Evolutionary conservation across 2,888 invertebrate genomes (phyloP), one percentile per base, ranked within the genome.

Genomic region (Deilephila elpenor): DNA sequence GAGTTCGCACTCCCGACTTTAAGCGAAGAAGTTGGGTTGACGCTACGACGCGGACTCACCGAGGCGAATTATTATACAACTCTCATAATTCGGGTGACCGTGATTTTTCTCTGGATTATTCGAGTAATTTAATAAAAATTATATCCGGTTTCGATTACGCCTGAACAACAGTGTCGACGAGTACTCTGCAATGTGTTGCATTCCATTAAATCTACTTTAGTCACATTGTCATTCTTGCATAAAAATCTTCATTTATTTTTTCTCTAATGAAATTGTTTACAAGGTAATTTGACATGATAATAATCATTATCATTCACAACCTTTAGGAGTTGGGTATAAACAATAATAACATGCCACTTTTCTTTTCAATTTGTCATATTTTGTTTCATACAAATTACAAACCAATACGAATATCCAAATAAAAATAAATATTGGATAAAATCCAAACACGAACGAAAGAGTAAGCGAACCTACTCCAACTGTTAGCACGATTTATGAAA

Each of bases 401-500:
- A 44, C 44, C 14, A 14, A 44, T 3, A 44, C 44, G 44, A 44
- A 44, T 44, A 3, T 44, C 44, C 44, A 11, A 8, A 37, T 14
- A 8, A 20, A 62, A 32, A 25, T 19, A 59, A 19, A 44, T n/a
- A 44, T 59, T 20, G 25, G 17, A 11, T 25, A 84, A 79, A 83
- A 80, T 59, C 59, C 72, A 29, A 25, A 11, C 29, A 64, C 19
- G 25, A 8, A 37, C 11, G 29, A 19, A 37, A 37, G 59, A 14
- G 61, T 44, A 37, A 4, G 25, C n/a, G 20, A 73, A 34, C 64
- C 59, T 67, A 73, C 34, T 17, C 34, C 5, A 29, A 34, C 64
- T 34, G 59, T 71, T 83, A 82, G 81, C 75, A 76, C 74, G 79
- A 87, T 86, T 88, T 86, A 82, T 82, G 88, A 89, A 88, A 91